Conservation (phyloP, 1,140 invertebrate species). For the Caenorhabditis latens region DNA sequence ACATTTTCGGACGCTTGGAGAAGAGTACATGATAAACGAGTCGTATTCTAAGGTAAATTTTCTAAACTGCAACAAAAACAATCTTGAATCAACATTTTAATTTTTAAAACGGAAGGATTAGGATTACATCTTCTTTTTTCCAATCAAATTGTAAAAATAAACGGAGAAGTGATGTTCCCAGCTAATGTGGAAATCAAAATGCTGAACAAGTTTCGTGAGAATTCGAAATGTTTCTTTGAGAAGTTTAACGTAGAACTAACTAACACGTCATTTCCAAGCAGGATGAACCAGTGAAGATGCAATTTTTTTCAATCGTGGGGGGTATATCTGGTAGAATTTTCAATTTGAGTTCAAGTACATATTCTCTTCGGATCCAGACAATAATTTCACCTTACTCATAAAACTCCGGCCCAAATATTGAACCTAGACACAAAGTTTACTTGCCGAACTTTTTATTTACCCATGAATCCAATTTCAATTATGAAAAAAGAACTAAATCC, state of each 20-base stretch:
- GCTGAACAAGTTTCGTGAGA: slow-evolving; percentile 47
- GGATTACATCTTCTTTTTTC: not conserved
- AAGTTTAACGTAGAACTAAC: not conserved
- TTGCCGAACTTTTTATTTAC: not conserved
- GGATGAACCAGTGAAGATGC: not conserved
- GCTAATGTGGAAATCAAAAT: slow-evolving; percentile 30
- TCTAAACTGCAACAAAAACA: not conserved
- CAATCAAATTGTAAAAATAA: not conserved
- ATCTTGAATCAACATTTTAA: not conserved
- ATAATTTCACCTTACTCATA: not conserved
- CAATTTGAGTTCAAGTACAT: not conserved
- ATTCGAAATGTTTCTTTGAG: not conserved
- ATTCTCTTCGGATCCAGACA: not conserved
- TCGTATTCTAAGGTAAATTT: slow-evolving; percentile 42
- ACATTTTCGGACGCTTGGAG: not conserved
- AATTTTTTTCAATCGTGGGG: not conserved
- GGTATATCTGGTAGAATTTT: not conserved
- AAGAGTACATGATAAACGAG: slow-evolving; percentile 44
- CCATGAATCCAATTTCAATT: not conserved
- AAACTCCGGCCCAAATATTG: not conserved
- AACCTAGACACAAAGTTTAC: not conserved
- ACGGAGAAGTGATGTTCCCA: not conserved
- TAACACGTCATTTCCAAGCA: not conserved
- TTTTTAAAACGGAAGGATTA: slow-evolving; percentile 40
- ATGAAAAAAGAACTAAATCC: not conserved